Percentiles rank a stretch among this genome's conserved stretches.
Evolutionary conservation across 2,113 vertebrate genomes (phyloP).

Genomic region (Castor canadensis): DNA sequence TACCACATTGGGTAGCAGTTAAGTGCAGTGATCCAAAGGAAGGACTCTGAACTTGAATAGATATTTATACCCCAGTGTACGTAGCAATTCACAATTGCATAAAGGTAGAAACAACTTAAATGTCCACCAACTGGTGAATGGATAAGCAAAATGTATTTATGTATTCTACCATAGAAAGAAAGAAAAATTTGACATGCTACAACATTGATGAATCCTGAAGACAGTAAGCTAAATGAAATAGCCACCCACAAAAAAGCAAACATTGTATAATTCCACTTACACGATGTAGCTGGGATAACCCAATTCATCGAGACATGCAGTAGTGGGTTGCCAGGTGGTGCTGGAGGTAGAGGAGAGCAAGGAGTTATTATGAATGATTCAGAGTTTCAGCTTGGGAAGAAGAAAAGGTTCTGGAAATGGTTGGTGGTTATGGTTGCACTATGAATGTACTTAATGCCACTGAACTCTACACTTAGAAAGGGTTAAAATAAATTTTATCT

Average conservation of each 20-base stretch:
- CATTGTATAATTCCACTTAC: neutral
- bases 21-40: neutral
- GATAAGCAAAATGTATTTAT: neutral
- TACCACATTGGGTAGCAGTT: neutral
- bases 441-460: neutral
- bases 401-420: neutral
- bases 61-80: neutral
- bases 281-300: neutral
- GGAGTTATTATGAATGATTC: no score
- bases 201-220: neutral
- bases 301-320: neutral
- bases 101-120: neutral
- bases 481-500: neutral
- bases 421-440: neutral
- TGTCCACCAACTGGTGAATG: neutral
- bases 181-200: neutral
- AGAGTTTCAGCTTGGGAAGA: conserved; percentile 35
- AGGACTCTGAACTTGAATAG: neutral
- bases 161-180: conserved; percentile 6
- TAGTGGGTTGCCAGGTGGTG: neutral
- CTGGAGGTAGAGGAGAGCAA: no score
- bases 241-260: neutral
- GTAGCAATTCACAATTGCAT: neutral
- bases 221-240: neutral
- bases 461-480: neutral